Evolutionary conservation across 1,140 invertebrate species (phyloP).

Genomic region (Rhopalosiphum maidis): DNA sequence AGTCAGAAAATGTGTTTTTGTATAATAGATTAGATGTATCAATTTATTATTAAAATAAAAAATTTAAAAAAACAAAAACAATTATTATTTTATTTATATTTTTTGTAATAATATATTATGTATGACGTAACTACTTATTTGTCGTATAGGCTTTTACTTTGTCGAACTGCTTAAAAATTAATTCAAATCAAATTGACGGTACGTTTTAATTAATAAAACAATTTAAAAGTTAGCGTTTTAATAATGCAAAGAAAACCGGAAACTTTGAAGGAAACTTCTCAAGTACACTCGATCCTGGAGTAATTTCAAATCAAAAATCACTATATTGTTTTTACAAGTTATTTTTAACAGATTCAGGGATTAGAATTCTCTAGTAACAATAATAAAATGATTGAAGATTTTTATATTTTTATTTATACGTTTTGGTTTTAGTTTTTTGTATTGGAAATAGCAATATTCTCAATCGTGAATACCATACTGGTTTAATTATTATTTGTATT

Average conservation of each 20-base stretch:
- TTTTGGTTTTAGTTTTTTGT: background rate
- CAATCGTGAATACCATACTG: background rate
- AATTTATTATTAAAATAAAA: background rate
- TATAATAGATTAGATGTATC: too few relatives aligned
- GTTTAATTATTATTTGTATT: background rate
- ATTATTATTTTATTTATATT: background rate
- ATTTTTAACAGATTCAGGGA: background rate
- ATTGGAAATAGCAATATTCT: background rate
- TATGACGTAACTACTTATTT: background rate
- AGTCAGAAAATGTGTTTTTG: too few relatives aligned
- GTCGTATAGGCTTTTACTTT: background rate
- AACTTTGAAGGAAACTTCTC: constrained; percentile 26
- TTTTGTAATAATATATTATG: background rate
- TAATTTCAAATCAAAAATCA: constrained; percentile 17
- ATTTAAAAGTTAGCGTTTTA: constrained; percentile 39
- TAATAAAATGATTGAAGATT: background rate
- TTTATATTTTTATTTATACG: background rate
- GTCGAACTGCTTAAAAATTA: background rate
- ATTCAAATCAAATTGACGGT: constrained; percentile 17
- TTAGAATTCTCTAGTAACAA: background rate
- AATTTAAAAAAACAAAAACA: background rate
- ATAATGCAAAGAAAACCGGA: background rate
- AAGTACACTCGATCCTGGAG: background rate
- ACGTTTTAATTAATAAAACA: constrained; percentile 31
- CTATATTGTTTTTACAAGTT: constrained; percentile 1